Evolutionary conservation across 2,113 vertebrate genomes (phyloP).

Genomic region (Coptodon rendalli): DNA sequence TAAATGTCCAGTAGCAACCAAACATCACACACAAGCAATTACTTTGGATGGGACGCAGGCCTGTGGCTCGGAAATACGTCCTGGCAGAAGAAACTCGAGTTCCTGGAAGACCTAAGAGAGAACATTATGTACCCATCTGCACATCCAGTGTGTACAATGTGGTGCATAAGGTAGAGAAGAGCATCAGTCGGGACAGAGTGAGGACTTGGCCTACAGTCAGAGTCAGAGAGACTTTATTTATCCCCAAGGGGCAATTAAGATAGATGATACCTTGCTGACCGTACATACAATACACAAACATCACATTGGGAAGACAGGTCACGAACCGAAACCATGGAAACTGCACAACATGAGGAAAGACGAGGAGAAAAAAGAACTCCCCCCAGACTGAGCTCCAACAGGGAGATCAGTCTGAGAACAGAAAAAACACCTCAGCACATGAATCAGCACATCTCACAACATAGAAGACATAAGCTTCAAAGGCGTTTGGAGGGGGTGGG

Average conservation of each 20-base stretch:
- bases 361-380: background rate
- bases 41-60: background rate
- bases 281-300: background rate
- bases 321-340: background rate
- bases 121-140: background rate
- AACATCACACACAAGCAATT: background rate
- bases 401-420: too few species aligned
- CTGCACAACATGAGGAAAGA: background rate
- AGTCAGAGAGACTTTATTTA: background rate
- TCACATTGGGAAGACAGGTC: background rate
- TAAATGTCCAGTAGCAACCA: background rate
- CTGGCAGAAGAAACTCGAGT: background rate
- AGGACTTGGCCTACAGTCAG: background rate
- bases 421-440: too few species aligned
- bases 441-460: too few species aligned
- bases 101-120: background rate
- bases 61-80: background rate
- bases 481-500: too few species aligned
- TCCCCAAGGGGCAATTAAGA: background rate
- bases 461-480: too few species aligned
- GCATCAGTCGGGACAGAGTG: background rate
- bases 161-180: background rate
- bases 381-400: too few species aligned
- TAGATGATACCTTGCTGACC: background rate
- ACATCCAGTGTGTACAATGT: background rate